These are phyloP conservation scores for Stomatorhinus walkeri DNA, from an alignment of 2,797 vertebrate genomes.

Conservation along the genomic window DNA sequence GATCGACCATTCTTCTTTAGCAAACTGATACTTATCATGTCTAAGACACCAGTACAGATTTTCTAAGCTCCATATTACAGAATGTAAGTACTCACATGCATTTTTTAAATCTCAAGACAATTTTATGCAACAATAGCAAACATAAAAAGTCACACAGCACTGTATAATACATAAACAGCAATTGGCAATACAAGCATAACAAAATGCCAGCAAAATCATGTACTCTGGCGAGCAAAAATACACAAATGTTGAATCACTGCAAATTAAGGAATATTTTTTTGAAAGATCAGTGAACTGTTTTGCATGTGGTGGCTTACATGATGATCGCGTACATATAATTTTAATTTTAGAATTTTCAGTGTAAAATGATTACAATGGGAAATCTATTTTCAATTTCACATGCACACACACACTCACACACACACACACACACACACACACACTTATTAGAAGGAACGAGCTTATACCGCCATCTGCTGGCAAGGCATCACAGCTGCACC, in stretches of 20 bases:
- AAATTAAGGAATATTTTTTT: neutral
- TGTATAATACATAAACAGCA: neutral
- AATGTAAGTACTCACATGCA: neutral
- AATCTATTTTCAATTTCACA: neutral
- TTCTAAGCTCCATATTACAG: neutral
- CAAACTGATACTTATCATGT: neutral
- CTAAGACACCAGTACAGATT: neutral
- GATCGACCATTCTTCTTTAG: neutral
- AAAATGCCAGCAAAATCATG: neutral
- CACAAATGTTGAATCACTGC: neutral
- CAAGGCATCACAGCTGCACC: neutral
- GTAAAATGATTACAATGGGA: neutral
- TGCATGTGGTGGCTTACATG: neutral
- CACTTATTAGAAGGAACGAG: neutral
- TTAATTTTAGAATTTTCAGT: neutral
- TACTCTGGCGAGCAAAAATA: neutral
- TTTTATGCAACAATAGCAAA: neutral
- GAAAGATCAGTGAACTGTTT: neutral
- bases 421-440: neutral
- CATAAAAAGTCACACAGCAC: neutral
- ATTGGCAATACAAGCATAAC: neutral
- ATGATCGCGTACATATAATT: neutral
- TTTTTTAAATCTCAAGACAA: neutral
- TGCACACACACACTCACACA: neutral
- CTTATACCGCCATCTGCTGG: slow-evolving; percentile 12